These are phyloP conservation scores for Spodoptera littoralis DNA, from an alignment of 2,888 invertebrate genomes.

Conservation along the genomic window DNA sequence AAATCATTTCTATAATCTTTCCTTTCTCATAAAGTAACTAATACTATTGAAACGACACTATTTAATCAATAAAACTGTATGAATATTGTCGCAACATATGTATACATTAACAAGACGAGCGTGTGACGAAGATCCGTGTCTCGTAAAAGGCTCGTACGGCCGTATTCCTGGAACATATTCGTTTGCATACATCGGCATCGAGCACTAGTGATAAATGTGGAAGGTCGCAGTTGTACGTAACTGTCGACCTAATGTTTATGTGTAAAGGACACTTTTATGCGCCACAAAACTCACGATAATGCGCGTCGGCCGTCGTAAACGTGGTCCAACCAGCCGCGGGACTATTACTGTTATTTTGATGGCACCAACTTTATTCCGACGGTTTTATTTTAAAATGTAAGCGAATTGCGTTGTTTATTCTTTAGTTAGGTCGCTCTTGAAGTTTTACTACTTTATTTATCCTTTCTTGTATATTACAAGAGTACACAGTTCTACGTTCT, in stretches of 20 bases:
- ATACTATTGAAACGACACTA: neutral
- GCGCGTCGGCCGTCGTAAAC: slow-evolving; percentile 45
- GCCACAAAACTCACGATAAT: slow-evolving; percentile 56
- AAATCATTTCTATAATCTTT: neutral
- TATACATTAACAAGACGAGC: slow-evolving; percentile 15
- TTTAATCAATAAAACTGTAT: neutral
- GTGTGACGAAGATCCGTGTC: neutral
- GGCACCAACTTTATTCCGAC: slow-evolving; percentile 40
- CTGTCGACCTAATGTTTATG: slow-evolving; percentile 49
- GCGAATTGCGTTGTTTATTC: slow-evolving; percentile 44
- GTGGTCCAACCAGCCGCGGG: slow-evolving; percentile 13
- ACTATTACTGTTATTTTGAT: slow-evolving; percentile 29
- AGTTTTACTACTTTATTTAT: slow-evolving; percentile 39
- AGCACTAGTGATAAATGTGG: slow-evolving; percentile 37
- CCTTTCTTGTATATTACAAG: slow-evolving; percentile 10
- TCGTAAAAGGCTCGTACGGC: slow-evolving; percentile 21
- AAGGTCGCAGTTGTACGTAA: slow-evolving; percentile 27
- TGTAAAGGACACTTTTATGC: slow-evolving; percentile 48
- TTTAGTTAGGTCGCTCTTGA: slow-evolving; percentile 19
- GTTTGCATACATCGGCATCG: slow-evolving; percentile 26
- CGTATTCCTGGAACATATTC: slow-evolving; percentile 37
- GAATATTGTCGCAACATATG: neutral
- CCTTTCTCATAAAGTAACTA: neutral
- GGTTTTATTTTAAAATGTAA: slow-evolving; percentile 47
- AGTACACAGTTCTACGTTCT: slow-evolving; percentile 11